Base-by-base conservation (phyloP, 2,888 invertebrate genomes). In the Tetramorium bicarinatum region DNA sequence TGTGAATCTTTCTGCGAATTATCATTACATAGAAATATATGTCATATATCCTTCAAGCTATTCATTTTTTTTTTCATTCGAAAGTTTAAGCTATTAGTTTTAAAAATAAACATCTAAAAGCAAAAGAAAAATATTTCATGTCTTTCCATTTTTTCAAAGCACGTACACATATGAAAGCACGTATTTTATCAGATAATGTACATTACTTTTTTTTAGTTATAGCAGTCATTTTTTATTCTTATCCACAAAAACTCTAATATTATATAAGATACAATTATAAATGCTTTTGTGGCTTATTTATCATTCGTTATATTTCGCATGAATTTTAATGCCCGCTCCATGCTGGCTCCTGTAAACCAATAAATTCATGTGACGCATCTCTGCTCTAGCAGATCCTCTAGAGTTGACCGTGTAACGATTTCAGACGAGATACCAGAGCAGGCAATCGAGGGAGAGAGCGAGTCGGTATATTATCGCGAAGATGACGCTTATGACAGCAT, bases 401-500 rank as follows among this genome's bases (percentile, higher is more conserved):
- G 87, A 87, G 87, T 90, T 87, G 90, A 90, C 90, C 90, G 91
- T 87, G 87, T 89, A 91, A 93, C 92, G 89, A 92, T 91, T 91
- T 91, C 88, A 92, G 91, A 59, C 90, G 88, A 92, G 91, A 92
- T 91, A 92, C 87, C 85, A 88, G 91, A 88, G 87, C 61, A 85
- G 83, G 81, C 87, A 83, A 89, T 89, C 87, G 88, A 72, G 84
- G 67, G 87, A 75, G 90, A 82, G 88, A 84, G 82, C 76, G 72
- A 85, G 89, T 88, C 88, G 88, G 89, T 90, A 91, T 90, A 92
- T 90, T 90, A 93, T 92, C 92, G 92, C 91, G 90, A 92, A 91
- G 90, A 92, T 92, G 92, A 90, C 89, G 90, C 89, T 89, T 90
- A 88, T 94, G 94, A 93, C 94, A 94, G 92, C 92, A 91, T 93